Evolutionary conservation across 1,140 invertebrate species (phyloP).

Genomic region (Drosophila oshimai): DNA sequence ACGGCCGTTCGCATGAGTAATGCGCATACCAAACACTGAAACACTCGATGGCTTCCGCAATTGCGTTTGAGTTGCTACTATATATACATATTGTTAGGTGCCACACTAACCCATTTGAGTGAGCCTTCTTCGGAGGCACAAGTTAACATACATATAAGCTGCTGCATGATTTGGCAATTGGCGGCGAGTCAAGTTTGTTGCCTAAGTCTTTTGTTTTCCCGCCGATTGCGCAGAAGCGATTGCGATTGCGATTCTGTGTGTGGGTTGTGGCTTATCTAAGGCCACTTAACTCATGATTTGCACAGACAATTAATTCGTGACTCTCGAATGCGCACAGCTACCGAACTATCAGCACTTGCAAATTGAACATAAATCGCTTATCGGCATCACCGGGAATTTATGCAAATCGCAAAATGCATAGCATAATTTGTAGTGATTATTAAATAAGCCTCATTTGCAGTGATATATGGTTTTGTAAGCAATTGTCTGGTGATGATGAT

Average conservation of each 20-base stretch:
- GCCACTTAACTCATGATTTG: slow-evolving; percentile 43
- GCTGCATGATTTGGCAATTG: slow-evolving; percentile 71
- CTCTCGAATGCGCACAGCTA: slow-evolving; percentile 42
- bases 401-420: slow-evolving; percentile 27
- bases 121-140: slow-evolving; percentile 29
- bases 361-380: slow-evolving; percentile 55
- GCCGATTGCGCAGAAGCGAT: slow-evolving; percentile 59
- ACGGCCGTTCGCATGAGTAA: slow-evolving; percentile 47
- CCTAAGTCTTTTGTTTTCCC: slow-evolving; percentile 71
- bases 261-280: slow-evolving; percentile 46
- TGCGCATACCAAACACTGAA: slow-evolving; percentile 54
- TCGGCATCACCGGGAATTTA: slow-evolving; percentile 22
- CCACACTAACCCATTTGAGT: slow-evolving; percentile 53
- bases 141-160: slow-evolving; percentile 22
- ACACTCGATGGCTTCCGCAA: slow-evolving; percentile 51
- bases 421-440: slow-evolving; percentile 29
- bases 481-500: neutral
- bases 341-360: slow-evolving; percentile 67
- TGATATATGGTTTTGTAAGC: slow-evolving; percentile 24
- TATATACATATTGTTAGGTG: slow-evolving; percentile 29
- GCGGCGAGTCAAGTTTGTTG: slow-evolving; percentile 72
- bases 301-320: slow-evolving; percentile 48
- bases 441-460: slow-evolving; percentile 30
- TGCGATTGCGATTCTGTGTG: slow-evolving; percentile 29
- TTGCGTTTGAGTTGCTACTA: slow-evolving; percentile 2